Base-by-base conservation (phyloP, 2,113 vertebrate genomes). In the Todiramphus chloris region DNA sequence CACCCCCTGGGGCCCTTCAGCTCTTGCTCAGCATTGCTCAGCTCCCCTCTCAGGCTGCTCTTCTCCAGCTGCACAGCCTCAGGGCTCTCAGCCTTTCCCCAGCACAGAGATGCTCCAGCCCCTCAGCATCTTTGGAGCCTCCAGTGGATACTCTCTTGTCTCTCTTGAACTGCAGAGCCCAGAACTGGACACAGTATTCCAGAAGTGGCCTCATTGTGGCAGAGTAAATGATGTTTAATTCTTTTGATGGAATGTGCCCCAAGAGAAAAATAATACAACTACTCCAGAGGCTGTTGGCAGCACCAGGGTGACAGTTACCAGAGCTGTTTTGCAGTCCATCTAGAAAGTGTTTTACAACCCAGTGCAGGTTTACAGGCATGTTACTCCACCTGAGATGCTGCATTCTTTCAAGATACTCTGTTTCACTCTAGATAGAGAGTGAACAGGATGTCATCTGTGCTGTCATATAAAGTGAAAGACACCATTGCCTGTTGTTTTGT, bases 401-500 rank as follows among this genome's bases (percentile, higher is more conserved):
- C 13, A 3, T 41, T n/a, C 56, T 66, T 62, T 33, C 68, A n/a
- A 21, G 13, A 25, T 17, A 0, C 1, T n/a, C 37, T 77, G 20
- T 13, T 64, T 55, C 30, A 4, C 66, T 3, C 44, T 48, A 15
- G 60, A 16, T 46, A 1, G 20, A 76, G 25, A n/a, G 30, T 5
- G 41, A 60, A 27, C 62, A 55, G 31, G 6, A 14, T 63, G 39
- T 39, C 51, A 24, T 14, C 50, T 10, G 46, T 72, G 56, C 25
- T 75, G 12, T 8, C n/a, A 9, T 1, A 2, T 3, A 2, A 56
- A 30, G 5, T 6, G 3, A 64, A 76, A 41, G 5, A 14, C 8
- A 0, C 5, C 3, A 1, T 25, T 78, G 19, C 14, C 5, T 33
- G 0, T 16, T 62, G 15, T 35, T 43, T 25, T 3, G 28, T 17